phyloP scores from a whole-genome alignment of 2,797 vertebrate species.

The Diceros bicornis region DNA sequence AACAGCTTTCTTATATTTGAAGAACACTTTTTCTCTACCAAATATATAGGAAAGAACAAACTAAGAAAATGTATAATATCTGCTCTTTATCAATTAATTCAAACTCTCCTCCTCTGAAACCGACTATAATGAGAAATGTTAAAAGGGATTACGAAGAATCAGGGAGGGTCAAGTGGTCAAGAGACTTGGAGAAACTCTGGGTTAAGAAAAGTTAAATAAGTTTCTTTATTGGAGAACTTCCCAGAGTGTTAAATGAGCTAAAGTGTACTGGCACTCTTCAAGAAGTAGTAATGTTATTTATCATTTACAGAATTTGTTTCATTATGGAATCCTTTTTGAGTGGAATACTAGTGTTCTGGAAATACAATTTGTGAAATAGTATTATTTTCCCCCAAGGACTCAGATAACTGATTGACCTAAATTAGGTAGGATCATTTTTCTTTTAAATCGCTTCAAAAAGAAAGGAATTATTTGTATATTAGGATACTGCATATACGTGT shows the following conservation, averaged over 20 bases:
- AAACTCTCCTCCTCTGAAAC: background rate
- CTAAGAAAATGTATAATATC: background rate
- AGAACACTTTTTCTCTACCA: background rate
- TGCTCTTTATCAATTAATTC: background rate
- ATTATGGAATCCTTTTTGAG: background rate
- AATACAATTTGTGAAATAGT: background rate
- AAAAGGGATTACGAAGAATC: background rate
- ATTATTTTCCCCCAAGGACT: background rate
- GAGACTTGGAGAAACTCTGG: background rate
- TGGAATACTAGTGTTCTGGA: background rate
- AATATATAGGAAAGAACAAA: background rate
- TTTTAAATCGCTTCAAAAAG: conserved; percentile 22
- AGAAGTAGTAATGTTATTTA: background rate
- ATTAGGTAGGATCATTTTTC: background rate
- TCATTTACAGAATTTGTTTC: background rate
- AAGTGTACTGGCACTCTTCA: background rate
- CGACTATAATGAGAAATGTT: background rate
- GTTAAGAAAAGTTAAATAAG: background rate
- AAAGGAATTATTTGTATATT: background rate
- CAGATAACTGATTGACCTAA: background rate
- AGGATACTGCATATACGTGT: background rate
- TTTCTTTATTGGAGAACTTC: background rate
- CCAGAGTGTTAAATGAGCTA: conserved; percentile 9
- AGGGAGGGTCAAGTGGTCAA: background rate
- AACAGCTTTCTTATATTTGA: background rate